Evolutionary conservation across 37 sponge, comb jelly and placozoan species (phyloP), one percentile per base, ranked within the genome.

Genomic region (Chondrosia reniformis): DNA sequence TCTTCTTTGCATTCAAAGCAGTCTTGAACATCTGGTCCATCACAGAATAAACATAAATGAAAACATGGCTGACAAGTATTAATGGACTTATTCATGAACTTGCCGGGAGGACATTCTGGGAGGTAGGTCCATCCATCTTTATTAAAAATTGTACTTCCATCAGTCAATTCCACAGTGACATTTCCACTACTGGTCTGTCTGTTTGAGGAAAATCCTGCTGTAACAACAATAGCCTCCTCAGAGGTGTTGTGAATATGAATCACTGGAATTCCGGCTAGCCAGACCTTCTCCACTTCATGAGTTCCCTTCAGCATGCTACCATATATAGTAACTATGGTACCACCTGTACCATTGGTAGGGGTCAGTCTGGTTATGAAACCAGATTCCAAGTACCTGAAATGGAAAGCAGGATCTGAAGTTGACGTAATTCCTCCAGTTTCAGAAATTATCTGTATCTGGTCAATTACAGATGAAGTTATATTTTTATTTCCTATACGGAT

Each of bases 221-320:
- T 25, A 33, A 91, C 80, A 19, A 17, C 34, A 27, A 88, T 79
- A 3, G 27, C 17, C 19, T 12, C 33, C 52, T 74, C 27, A 37
- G 37, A 61, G 37, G 52, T 58, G 34, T 55, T 78, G 3, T 22
- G 33, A 8, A 32, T 46, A 24, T 75, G 65, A 19, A 65, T 25
- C 0, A 81, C 64, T 31, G 58, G 24, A 21, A 92, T 79, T 19
- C 86, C 89, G 8, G 80, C 93, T 10, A 81, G 73, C 12, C 15
- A 40, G 34, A 82, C 89, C 22, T 30, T 17, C 10, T 21, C 45
- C 17, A 88, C 80, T 0, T 42, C 21, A 1, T 46, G 71, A 2
- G 89, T 89, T 12, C 87, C 86, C 44, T 87, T 87, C 24, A 89
- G 81, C 2, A 93, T 74, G 24, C 61, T 45, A 3, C 93, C 93